Conservation (phyloP, 2,888 invertebrate species). For the Synergus itoensis region DNA sequence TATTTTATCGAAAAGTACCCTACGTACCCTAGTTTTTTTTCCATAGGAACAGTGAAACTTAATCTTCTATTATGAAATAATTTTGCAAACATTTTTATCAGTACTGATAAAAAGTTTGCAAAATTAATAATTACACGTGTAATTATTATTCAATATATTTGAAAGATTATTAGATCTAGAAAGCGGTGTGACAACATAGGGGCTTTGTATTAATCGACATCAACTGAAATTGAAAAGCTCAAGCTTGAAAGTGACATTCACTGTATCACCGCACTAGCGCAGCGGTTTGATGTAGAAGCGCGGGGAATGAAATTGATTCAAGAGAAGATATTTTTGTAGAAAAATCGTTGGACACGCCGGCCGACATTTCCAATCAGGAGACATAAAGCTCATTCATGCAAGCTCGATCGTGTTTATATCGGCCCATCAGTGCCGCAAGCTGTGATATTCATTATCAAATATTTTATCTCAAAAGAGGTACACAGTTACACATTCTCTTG, state of each 20-base stretch:
- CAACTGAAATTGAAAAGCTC: constrained; percentile 30
- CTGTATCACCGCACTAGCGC: not conserved
- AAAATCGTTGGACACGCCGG: constrained; percentile 48
- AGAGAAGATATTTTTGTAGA: constrained; percentile 53
- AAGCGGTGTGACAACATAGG: not conserved
- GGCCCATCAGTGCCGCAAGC: constrained; percentile 42
- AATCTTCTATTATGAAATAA: too few species aligned
- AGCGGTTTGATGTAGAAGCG: constrained; percentile 45
- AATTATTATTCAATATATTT: not conserved
- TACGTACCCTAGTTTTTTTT: too few species aligned
- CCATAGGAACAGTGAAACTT: too few species aligned
- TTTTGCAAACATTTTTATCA: too few species aligned
- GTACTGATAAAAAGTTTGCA: too few species aligned
- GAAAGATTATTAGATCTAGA: not conserved
- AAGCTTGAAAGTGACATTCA: constrained; percentile 22
- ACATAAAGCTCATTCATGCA: constrained; percentile 69
- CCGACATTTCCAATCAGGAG: constrained; percentile 73
- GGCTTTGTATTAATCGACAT: not conserved
- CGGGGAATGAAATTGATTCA: constrained; percentile 42
- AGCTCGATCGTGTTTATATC: constrained; percentile 55
- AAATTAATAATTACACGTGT: too few species aligned
- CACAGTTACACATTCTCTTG: not conserved
- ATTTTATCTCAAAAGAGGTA: constrained; percentile 65
- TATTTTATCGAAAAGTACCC: too few species aligned
- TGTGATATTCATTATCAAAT: constrained; percentile 72